These are phyloP conservation scores for Pyrgus malvae DNA, from an alignment of 2,888 invertebrate genomes.

Conservation along the genomic window DNA sequence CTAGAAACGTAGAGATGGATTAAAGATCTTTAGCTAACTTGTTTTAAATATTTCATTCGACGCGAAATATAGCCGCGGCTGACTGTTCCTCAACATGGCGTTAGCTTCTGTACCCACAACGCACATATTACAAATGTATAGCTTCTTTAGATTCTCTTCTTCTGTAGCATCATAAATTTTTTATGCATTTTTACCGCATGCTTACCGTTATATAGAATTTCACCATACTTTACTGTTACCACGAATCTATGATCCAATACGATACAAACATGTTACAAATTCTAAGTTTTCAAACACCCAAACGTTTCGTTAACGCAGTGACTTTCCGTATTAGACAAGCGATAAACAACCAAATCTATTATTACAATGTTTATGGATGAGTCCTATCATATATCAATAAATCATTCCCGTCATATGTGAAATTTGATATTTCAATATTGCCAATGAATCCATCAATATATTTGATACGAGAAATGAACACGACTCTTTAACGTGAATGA, in stretches of 20 bases:
- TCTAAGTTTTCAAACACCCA: background rate
- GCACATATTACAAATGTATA: background rate
- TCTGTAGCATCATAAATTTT: no score
- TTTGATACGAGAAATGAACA: background rate
- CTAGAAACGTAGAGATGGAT: no score
- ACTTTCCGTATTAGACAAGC: no score
- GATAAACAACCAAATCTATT: background rate
- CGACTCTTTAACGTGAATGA: background rate
- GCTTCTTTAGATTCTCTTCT: background rate
- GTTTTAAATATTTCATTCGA: background rate
- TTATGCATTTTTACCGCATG: no score
- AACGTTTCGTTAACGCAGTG: background rate
- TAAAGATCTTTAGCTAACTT: background rate
- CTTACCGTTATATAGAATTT: no score
- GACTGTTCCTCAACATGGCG: no score
- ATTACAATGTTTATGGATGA: background rate
- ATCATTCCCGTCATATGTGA: conserved; percentile 6
- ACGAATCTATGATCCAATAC: no score
- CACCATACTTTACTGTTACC: no score
- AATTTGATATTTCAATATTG: conserved; percentile 17
- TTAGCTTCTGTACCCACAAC: background rate
- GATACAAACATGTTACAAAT: no score
- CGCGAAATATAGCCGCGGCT: background rate
- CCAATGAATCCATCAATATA: conserved; percentile 20
- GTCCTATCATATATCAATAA: background rate